Percentiles rank a stretch among this genome's conserved stretches.
Conservation (phyloP, 2,888 invertebrate genomes). For the Neoitamus cyanurus region DNA sequence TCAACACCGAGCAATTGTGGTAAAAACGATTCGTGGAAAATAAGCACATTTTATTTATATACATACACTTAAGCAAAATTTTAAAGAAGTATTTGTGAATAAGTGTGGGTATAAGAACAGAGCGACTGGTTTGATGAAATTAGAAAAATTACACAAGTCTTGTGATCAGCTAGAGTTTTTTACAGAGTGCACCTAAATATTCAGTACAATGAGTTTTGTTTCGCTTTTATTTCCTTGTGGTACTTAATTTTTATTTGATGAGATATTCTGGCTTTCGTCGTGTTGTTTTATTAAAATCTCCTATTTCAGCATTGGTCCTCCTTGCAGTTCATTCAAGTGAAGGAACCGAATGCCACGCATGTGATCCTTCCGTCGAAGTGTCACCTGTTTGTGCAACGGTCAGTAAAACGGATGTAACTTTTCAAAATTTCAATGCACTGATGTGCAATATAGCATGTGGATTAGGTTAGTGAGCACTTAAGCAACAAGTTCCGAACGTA, state of each 20-base stretch:
- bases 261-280: neutral
- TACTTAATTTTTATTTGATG: neutral
- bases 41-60: neutral
- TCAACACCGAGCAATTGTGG: neutral
- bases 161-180: neutral
- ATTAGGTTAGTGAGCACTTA: neutral
- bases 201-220: neutral
- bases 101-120: neutral
- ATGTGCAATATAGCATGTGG: neutral
- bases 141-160: neutral
- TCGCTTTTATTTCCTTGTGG: neutral
- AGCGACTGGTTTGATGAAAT: neutral
- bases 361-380: neutral
- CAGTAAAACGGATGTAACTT: neutral
- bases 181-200: neutral
- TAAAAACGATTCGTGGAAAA: neutral
- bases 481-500: neutral
- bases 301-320: neutral
- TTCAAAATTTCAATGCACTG: neutral
- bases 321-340: neutral
- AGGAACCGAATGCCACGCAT: neutral
- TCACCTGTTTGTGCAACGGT: neutral
- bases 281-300: too few relatives aligned
- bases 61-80: neutral
- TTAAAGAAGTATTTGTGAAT: neutral